Base-by-base conservation (phyloP, 2,888 invertebrate genomes). In the Slavum lentiscoides region DNA sequence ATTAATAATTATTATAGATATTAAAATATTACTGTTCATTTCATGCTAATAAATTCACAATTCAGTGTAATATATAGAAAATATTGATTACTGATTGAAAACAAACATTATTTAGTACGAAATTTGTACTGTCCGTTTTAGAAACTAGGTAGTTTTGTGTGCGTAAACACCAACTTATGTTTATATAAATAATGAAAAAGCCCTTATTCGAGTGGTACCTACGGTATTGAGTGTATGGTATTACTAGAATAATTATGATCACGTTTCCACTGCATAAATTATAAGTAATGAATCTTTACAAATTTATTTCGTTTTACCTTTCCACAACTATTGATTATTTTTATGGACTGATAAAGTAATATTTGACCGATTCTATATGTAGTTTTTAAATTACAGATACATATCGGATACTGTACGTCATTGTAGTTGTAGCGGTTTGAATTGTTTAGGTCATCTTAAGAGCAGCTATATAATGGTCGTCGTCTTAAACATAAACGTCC, bases 11-110 rank as follows among this genome's bases (percentile, higher is more conserved):
- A 30, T 53, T 30, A 30, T 53, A 13, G n/a, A 37, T 58, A 70
- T 55, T 37, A n/a, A 55, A 69, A 8, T 23, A 55, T 17, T 69
- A 58, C 19, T 70, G 9, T 69, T 55, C 8, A 53, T 23, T 53
- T 49, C 8, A 11, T 58, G 19, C 30, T 58, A 49, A 49, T 49
- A 11, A 49, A 49, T 49, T 49, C 11, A 15, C 49, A 49, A 49
- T 49, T 49, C 11, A 49, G n/a, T 70, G 9, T 70, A 30, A 58
- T n/a, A 58, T 58, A 58, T 70, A 11, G n/a, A 58, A 17, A 69
- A 55, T 9, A 58, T 70, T 69, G 19, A 58, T 58, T n/a, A 37
- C 19, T 15, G 49, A 49, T 68, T 70, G n/a, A 37, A 70, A 58
- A 19, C 23, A n/a, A 58, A 23, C 7, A 55, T 3, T 39, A 55